These are phyloP conservation scores for Phortica variegata DNA, from an alignment of 1,140 invertebrate species.

Conservation along the genomic window DNA sequence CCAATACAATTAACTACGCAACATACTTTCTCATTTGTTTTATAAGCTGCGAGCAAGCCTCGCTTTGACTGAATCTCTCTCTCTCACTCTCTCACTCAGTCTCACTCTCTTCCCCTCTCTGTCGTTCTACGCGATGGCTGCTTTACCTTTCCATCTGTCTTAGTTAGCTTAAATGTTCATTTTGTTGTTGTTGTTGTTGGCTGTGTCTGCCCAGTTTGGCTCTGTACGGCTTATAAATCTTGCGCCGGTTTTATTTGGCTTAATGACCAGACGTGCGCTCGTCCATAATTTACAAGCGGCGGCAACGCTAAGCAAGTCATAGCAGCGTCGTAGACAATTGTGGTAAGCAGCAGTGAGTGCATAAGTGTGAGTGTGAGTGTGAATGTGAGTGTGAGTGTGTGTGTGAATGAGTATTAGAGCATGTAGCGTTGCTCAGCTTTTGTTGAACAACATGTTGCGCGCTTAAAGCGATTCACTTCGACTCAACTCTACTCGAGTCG, in stretches of 20 bases:
- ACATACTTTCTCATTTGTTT: too few relatives aligned
- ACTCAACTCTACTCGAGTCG: neutral
- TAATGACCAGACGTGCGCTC: slow-evolving; percentile 56
- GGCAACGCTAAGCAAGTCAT: slow-evolving; percentile 38
- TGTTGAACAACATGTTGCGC: slow-evolving; percentile 47
- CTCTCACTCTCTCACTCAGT: too few relatives aligned
- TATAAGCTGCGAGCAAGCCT: slow-evolving; percentile 13
- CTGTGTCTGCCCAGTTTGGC: slow-evolving; percentile 3
- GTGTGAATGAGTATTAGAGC: too few relatives aligned
- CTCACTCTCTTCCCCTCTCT: too few relatives aligned
- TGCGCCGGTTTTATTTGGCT: slow-evolving; percentile 56
- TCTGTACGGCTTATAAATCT: slow-evolving; percentile 49
- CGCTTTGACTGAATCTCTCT: neutral
- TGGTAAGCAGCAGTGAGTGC: slow-evolving; percentile 36
- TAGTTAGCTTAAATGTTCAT: neutral
- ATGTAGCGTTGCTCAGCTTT: slow-evolving; percentile 15
- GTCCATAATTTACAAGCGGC: slow-evolving; percentile 47
- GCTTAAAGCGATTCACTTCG: slow-evolving; percentile 29
- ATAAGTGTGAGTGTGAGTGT: slow-evolving; percentile 24
- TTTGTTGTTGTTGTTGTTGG: neutral
- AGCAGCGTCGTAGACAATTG: slow-evolving; percentile 34
- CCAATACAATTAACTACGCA: too few relatives aligned
- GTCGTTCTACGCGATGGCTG: neutral
- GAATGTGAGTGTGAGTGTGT: slow-evolving; percentile 6
- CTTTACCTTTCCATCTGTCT: slow-evolving; percentile 1